Evolutionary conservation across 2,113 vertebrate genomes (phyloP), one percentile per base, ranked within the genome.

Genomic region (Tetrax tetrax): DNA sequence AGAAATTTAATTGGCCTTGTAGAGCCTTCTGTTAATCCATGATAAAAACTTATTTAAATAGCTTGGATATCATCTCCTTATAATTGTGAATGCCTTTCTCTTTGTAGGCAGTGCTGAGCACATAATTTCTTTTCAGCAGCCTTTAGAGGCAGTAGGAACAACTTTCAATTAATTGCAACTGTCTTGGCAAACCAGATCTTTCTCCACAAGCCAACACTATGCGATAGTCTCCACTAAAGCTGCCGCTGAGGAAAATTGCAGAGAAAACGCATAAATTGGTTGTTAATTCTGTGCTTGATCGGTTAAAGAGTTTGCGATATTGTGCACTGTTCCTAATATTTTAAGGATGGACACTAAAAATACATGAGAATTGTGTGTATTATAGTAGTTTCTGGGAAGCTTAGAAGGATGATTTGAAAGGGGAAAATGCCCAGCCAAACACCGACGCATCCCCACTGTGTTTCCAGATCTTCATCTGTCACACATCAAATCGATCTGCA

Each of bases 21-120:
- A 60, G 37, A 88, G 38, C 41, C 43, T 90, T 93, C 64, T 81
- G 60, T 33, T 81, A 90, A 89, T 24, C 28, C 18, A 4, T 54
- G 75, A 80, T 71, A 81, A 68, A 83, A 93, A 75, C 25, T 84
- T 88, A 83, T 37, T 95, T 75, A 90, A 93, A 92, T 53, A 41
- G 53, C 51, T n/a, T 43, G 22, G 35, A 41, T 84, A 92, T 71
- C 17, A 93, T 60, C 22, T 83, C 31, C 68, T 78, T 78, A 64
- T 53, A 93, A 81, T 38, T 54, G 12, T n/a, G 59, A 82, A 57
- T 70, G 35, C 17, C 7, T 21, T 25, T 57, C 86, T 63, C 66
- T 83, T 70, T 12, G 14, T 86, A 86, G 51, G 41, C 50, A 92
- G 50, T 74, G 21, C 25, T 81, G 47, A 63, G 43, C 24, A 21